A percentile compares a stretch with the other conserved stretches of the same genome.
These are phyloP conservation scores for Sminthurinus aureus DNA, from an alignment of 2,888 invertebrate species.

Conservation along the genomic window DNA sequence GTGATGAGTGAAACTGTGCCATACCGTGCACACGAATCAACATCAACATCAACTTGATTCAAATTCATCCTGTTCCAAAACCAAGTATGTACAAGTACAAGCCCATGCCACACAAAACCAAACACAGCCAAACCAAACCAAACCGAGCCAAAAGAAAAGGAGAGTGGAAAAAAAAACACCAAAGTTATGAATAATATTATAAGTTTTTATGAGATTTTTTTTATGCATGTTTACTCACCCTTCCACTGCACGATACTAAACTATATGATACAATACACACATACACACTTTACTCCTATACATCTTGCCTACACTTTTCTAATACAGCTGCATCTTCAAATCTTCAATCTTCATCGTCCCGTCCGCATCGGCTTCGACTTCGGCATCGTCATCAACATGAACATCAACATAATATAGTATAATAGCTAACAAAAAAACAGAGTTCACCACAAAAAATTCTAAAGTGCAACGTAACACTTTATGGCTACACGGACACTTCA, in stretches of 20 bases:
- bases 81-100: no score
- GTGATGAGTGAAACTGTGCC: background rate
- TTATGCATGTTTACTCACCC: conserved; percentile 15
- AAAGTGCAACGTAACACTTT: conserved; percentile 17
- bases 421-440: background rate
- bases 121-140: no score
- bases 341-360: background rate
- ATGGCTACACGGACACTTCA: background rate
- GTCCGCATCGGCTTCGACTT: background rate
- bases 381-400: background rate
- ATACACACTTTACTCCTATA: background rate
- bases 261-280: background rate
- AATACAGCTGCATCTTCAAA: background rate
- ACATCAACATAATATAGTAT: background rate
- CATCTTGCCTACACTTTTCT: no score
- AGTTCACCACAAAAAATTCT: background rate
- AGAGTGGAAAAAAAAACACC: background rate
- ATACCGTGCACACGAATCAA: background rate
- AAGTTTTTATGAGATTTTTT: conserved; percentile 28
- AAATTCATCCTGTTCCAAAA: no score
- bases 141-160: no score
- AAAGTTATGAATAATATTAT: conserved; percentile 26
- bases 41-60: background rate
- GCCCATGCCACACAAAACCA: background rate
- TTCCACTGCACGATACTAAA: background rate